Evolutionary conservation across 2,888 invertebrate genomes (phyloP), one percentile per base, ranked within the genome.

Genomic region (Peribatodes rhomboidaria): DNA sequence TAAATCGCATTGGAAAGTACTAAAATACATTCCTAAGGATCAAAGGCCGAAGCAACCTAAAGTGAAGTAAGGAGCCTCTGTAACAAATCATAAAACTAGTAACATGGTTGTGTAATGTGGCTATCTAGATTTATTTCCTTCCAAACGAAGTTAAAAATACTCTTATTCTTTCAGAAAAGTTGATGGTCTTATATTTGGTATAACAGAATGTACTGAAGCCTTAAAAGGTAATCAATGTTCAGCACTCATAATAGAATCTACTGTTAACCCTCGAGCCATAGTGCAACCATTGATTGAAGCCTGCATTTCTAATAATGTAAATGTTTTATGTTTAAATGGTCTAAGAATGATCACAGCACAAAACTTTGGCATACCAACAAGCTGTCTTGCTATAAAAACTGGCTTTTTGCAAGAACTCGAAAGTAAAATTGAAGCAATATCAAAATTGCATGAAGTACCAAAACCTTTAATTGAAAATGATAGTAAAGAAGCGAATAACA

Each of bases 291-390:
- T 93, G 2, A 71, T 94, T 20, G 86, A 87, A 70, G 73, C 83
- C 60, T 92, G 93, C 60, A 69, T 67, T 16, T 64, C 74, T 7
- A 76, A 73, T 8, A 71, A 81, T 46, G 71, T 92, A 57, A 90
- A 93, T 18, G 69, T 87, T 16, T 58, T 94, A 9, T 92, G 94
- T 71, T 69, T 94, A n/a, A 75, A 77, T 54, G 81, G 83, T 46
- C 76, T 94, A 4, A 88, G 83, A 65, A 78, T 78, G 68, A 63
- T 79, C 0, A 78, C 82, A 63, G 65, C 74, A 42, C 61, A 35
- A 0, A 75, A 83, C 68, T 92, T 93, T 82, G 93, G 94, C 0
- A 85, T 94, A 65, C 76, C 87, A 59, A 90, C 93, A 31, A 87
- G 86, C 74, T 90, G 90, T 61, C 73, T 94, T 56, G 92, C 91